Evolutionary conservation across 2,797 vertebrate genomes (phyloP).

Genomic region (Calcarius lapponicus): DNA sequence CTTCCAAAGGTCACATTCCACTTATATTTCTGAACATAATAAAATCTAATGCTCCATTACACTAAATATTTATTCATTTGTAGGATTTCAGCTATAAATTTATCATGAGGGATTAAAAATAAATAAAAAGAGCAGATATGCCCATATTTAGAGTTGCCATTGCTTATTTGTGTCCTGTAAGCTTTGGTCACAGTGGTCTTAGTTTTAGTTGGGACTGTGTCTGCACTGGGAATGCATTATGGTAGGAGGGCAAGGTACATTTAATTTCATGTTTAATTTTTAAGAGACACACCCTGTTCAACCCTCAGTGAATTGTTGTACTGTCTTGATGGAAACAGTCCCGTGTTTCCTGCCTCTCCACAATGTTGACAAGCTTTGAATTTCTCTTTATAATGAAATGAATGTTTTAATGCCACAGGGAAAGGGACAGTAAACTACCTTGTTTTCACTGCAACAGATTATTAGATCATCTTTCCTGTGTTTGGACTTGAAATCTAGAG

Average conservation of each 20-base stretch:
- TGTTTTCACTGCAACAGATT: neutral
- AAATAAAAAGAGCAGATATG: neutral
- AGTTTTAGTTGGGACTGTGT: neutral
- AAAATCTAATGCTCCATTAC: neutral
- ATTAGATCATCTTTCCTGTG: neutral
- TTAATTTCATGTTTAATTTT: neutral
- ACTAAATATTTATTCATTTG: neutral
- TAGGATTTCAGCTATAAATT: neutral
- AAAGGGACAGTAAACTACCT: neutral
- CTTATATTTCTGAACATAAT: neutral
- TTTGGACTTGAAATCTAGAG: neutral
- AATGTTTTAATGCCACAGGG: neutral
- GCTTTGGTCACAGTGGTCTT: neutral
- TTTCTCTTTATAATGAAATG: neutral
- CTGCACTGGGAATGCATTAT: neutral
- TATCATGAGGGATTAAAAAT: neutral
- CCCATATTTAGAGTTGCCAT: neutral
- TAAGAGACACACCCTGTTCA: neutral
- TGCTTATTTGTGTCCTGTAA: neutral
- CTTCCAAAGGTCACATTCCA: neutral
- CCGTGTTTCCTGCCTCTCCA: neutral
- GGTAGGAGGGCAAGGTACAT: neutral
- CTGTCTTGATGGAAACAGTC: neutral
- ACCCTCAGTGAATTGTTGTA: neutral
- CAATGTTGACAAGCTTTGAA: neutral